A percentile compares a stretch with the other conserved stretches of the same genome.
These are phyloP conservation scores for Parascotia fuliginaria DNA, from an alignment of 2,888 invertebrate species.

Conservation along the genomic window DNA sequence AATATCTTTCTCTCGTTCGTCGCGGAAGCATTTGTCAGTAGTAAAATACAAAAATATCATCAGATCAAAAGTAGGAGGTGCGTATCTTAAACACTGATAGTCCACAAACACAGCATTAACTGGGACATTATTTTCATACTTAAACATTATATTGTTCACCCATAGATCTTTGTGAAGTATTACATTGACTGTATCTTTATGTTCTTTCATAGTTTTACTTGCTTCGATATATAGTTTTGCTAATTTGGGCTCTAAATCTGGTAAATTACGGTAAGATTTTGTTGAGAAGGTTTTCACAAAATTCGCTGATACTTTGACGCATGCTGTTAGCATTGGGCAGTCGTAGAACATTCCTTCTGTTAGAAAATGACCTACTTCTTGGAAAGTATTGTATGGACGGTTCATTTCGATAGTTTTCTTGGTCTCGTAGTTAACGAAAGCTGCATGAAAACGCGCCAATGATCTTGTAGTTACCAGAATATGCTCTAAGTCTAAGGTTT, in stretches of 20 bases:
- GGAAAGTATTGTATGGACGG: slow-evolving; percentile 47
- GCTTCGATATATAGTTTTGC: slow-evolving; percentile 52
- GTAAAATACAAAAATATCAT: slow-evolving; percentile 61
- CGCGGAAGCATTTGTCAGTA: slow-evolving; percentile 60
- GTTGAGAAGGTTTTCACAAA: slow-evolving; percentile 58
- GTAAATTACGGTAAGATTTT: slow-evolving; percentile 42
- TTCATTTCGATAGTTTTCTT: slow-evolving; percentile 32
- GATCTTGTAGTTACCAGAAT: slow-evolving; percentile 48
- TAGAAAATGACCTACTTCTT: slow-evolving; percentile 49
- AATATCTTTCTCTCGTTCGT: slow-evolving; percentile 52
- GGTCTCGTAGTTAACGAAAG: slow-evolving; percentile 63
- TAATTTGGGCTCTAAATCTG: slow-evolving; percentile 52
- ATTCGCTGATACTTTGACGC: slow-evolving; percentile 60
- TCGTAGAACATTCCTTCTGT: slow-evolving; percentile 59
- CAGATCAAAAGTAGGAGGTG: slow-evolving; percentile 71
- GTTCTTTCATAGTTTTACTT: slow-evolving; percentile 54
- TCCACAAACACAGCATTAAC: slow-evolving; percentile 64
- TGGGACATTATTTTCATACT: slow-evolving; percentile 56
- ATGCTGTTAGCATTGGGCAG: slow-evolving; percentile 59
- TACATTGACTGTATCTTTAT: slow-evolving; percentile 61
- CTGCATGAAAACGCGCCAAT: slow-evolving; percentile 71
- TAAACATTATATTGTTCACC: slow-evolving; percentile 73
- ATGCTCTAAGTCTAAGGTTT: slow-evolving; percentile 60
- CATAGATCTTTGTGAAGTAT: slow-evolving; percentile 72
- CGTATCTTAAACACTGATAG: slow-evolving; percentile 69